A percentile compares a stretch with the other conserved stretches of the same genome.
Evolutionary conservation across 2,797 vertebrate genomes (phyloP).

Genomic region (Chaetophractus vellerosus): DNA sequence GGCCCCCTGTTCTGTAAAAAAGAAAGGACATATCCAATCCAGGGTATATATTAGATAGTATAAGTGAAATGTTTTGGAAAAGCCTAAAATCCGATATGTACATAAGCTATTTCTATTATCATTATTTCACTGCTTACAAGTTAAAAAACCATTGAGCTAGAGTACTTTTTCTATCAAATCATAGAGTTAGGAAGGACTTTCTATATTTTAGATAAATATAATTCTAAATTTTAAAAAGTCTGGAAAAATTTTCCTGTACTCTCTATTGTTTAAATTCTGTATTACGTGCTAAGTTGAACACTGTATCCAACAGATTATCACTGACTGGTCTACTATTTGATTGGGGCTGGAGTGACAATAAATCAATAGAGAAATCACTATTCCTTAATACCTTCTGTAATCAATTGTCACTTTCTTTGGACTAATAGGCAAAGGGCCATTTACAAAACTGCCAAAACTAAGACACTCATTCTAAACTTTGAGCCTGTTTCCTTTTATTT

Average conservation of each 20-base stretch:
- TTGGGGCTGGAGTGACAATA: background rate
- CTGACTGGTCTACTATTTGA: background rate
- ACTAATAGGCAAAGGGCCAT: conserved; percentile 61
- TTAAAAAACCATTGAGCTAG: conserved; percentile 5
- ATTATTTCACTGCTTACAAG: background rate
- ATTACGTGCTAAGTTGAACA: background rate
- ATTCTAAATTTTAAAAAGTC: background rate
- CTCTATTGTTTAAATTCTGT: background rate
- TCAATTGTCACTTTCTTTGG: conserved; percentile 67
- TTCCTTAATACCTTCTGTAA: conserved; percentile 51
- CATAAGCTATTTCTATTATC: background rate
- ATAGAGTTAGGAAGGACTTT: background rate
- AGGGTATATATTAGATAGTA: background rate
- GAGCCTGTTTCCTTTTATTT: conserved; percentile 63
- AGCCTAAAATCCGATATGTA: background rate
- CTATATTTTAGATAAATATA: background rate
- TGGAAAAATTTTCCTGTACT: background rate
- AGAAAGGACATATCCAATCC: background rate
- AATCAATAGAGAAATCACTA: conserved; percentile 63
- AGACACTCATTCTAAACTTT: conserved; percentile 66
- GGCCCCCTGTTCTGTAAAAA: background rate
- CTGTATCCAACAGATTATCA: background rate
- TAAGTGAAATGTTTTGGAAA: background rate
- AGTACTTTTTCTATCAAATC: background rate
- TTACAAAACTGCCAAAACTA: conserved; percentile 76